Conservation (phyloP, 2,888 invertebrate genomes). For the Lingula anatina region DNA sequence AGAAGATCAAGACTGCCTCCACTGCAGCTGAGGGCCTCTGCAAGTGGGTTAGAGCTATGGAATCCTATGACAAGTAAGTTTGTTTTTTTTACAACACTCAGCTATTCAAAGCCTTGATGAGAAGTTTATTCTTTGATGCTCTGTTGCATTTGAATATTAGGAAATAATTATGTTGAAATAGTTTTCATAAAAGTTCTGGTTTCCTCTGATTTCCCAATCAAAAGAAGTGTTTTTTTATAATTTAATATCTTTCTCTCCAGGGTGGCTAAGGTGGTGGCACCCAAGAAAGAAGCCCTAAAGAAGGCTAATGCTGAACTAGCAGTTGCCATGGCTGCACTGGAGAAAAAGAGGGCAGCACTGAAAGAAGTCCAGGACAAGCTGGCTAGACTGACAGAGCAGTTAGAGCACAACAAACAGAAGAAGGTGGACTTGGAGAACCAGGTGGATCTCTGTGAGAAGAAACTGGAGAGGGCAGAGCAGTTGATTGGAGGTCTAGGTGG, state of each 20-base stretch:
- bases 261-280: constrained; percentile 54
- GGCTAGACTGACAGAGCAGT: constrained; percentile 45
- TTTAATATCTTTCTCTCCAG: constrained; percentile 17
- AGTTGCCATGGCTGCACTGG: constrained; percentile 48
- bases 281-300: constrained; percentile 52
- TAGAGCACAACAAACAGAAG: constrained; percentile 51
- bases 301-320: constrained; percentile 48
- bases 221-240: too few relatives aligned
- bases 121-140: too few relatives aligned
- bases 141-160: too few relatives aligned
- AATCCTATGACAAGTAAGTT: constrained; percentile 50
- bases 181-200: too few relatives aligned
- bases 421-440: constrained; percentile 52
- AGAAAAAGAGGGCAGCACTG: constrained; percentile 51
- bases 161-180: too few relatives aligned
- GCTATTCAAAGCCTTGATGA: too few relatives aligned
- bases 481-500: constrained; percentile 54
- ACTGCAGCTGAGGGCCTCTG: constrained; percentile 77
- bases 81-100: too few relatives aligned
- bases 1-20: constrained; percentile 80
- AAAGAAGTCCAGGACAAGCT: constrained; percentile 53
- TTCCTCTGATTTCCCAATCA: too few relatives aligned
- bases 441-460: constrained; percentile 52
- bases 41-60: constrained; percentile 53
- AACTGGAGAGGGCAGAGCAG: constrained; percentile 52